phyloP scores from a whole-genome alignment of 2,888 invertebrate genomes.

The Idaea aversata region DNA sequence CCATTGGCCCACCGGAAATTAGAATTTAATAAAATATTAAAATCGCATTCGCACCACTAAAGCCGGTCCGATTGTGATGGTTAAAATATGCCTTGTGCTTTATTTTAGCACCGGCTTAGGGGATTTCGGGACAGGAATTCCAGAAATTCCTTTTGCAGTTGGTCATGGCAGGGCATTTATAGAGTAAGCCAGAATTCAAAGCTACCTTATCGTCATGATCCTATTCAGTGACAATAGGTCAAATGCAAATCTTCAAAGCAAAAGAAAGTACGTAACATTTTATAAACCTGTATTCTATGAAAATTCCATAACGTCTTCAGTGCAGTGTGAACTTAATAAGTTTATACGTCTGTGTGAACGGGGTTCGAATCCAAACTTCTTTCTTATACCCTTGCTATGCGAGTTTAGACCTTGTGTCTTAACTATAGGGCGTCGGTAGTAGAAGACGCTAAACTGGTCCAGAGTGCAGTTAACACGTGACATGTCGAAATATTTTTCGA shows the following conservation, averaged over 20 bases:
- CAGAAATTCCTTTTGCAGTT: too few species aligned
- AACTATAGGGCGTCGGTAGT: not conserved
- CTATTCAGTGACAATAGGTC: not conserved
- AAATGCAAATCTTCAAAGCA: not conserved
- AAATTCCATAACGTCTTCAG: conserved; percentile 29
- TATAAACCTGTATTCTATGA: conserved; percentile 20
- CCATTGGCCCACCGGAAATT: too few species aligned
- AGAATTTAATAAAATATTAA: too few species aligned
- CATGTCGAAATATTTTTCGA: conserved; percentile 12
- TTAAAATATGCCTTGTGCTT: too few species aligned
- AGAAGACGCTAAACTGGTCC: conserved; percentile 1
- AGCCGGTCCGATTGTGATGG: too few species aligned
- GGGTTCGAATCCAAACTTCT: conserved; percentile 35
- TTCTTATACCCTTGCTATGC: conserved; percentile 4
- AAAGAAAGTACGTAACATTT: not conserved
- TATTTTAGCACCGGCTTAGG: too few species aligned
- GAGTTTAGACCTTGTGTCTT: not conserved
- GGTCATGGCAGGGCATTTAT: not conserved
- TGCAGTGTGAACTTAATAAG: conserved; percentile 51
- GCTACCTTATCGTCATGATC: not conserved
- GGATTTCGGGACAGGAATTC: too few species aligned
- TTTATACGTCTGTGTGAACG: conserved; percentile 46
- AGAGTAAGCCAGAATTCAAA: not conserved
- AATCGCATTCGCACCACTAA: too few species aligned
- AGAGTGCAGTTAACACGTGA: conserved; percentile 14